Percentiles rank a stretch among this genome's conserved stretches.
These are phyloP conservation scores for Agonopterix arenella DNA, from an alignment of 2,888 invertebrate genomes.

Conservation along the genomic window DNA sequence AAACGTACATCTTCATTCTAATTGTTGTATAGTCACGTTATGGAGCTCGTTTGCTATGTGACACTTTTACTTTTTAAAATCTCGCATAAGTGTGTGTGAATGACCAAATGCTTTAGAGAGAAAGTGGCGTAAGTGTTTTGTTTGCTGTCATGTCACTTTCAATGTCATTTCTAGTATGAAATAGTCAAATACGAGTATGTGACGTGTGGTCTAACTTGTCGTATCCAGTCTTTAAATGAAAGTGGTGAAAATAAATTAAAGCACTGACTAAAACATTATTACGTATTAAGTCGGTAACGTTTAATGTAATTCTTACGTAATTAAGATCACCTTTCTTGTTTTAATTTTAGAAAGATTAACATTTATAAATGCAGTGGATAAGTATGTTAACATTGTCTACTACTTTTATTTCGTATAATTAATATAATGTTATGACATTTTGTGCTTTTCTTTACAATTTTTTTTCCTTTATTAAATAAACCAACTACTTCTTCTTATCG, in stretches of 20 bases:
- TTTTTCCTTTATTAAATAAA: too few relatives aligned
- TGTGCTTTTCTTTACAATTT: too few relatives aligned
- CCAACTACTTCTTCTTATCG: too few relatives aligned
- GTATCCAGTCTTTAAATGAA: constrained; percentile 14
- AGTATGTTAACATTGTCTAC: too few relatives aligned
- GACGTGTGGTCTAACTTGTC: too few relatives aligned
- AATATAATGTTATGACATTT: too few relatives aligned
- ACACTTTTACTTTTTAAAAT: constrained; percentile 51
- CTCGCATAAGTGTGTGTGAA: neutral
- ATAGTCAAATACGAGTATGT: too few relatives aligned
- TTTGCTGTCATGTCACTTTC: constrained; percentile 11
- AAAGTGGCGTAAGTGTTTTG: constrained; percentile 22
- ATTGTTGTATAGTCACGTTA: neutral
- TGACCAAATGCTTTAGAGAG: constrained; percentile 17
- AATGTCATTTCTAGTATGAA: too few relatives aligned
- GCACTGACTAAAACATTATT: constrained; percentile 6
- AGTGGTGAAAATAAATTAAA: constrained; percentile 17
- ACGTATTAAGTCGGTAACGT: neutral
- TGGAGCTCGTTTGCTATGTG: constrained; percentile 27
- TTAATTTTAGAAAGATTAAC: neutral
- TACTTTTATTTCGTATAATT: too few relatives aligned
- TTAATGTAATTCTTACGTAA: neutral
- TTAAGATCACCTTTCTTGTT: constrained; percentile 1
- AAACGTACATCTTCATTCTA: too few relatives aligned
- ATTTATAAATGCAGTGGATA: too few relatives aligned